Evolutionary conservation across 2,797 vertebrate genomes (phyloP).

Genomic region (Sebastes elongatus): DNA sequence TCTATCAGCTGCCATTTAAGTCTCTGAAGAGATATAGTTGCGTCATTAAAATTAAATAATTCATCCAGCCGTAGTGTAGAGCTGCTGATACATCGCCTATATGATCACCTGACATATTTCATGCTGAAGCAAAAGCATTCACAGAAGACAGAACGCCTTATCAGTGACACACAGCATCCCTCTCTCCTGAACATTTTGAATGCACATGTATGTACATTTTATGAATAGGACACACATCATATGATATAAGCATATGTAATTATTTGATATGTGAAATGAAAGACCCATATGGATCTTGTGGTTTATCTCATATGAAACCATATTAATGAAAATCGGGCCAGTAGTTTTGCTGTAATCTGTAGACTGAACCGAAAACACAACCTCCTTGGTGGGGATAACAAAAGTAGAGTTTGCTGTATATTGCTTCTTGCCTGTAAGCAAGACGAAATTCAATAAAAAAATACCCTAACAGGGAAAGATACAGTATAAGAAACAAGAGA

Average conservation of each 20-base stretch:
- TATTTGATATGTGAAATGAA: background rate
- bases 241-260: background rate
- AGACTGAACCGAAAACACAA: background rate
- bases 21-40: background rate
- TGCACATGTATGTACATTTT: background rate
- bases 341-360: background rate
- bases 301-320: background rate
- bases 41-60: conserved; percentile 18
- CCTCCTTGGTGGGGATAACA: background rate
- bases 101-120: background rate
- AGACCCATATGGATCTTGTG: background rate
- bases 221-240: background rate
- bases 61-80: background rate
- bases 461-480: background rate
- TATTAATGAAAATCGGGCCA: background rate
- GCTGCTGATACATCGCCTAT: background rate
- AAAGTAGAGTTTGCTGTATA: background rate
- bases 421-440: background rate
- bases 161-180: background rate
- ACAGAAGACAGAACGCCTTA: background rate
- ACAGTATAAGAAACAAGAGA: conserved; percentile 19
- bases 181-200: background rate
- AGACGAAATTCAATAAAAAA: conserved; percentile 5
- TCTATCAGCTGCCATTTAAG: conserved; percentile 6
- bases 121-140: background rate